Percentiles rank a stretch among this genome's conserved stretches.
Conservation (phyloP, 2,888 invertebrate genomes). For the Thalpophila matura region DNA sequence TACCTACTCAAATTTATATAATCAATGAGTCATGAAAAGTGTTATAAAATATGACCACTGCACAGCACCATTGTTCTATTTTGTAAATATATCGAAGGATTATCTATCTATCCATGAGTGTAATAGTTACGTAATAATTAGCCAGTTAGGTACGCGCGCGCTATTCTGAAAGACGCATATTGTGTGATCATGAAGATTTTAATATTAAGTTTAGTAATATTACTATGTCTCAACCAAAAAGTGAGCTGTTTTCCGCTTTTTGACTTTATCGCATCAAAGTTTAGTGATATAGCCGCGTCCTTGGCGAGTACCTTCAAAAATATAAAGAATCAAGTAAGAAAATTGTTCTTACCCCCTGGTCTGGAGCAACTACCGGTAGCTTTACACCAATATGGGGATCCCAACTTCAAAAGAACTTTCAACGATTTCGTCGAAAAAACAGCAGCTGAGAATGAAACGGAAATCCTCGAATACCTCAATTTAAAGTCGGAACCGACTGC, state of each 20-base stretch:
- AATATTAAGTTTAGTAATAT: slow-evolving; percentile 39
- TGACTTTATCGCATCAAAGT: slow-evolving; percentile 59
- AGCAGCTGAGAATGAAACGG: slow-evolving; percentile 53
- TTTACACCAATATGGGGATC: background rate
- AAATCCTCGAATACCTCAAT: slow-evolving; percentile 57
- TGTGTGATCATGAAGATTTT: slow-evolving; percentile 57
- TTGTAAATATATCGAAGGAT: slow-evolving; percentile 46
- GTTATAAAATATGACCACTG: slow-evolving; percentile 43
- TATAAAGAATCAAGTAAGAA: slow-evolving; percentile 57
- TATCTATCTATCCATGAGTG: slow-evolving; percentile 15
- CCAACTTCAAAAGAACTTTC: slow-evolving; percentile 57
- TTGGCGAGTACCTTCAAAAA: slow-evolving; percentile 58
- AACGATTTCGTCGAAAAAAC: slow-evolving; percentile 64
- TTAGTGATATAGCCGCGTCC: slow-evolving; percentile 60
- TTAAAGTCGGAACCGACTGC: slow-evolving; percentile 68
- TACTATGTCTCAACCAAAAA: slow-evolving; percentile 56
- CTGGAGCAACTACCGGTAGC: background rate
- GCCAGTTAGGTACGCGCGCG: slow-evolving; percentile 46
- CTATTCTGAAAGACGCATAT: slow-evolving; percentile 18
- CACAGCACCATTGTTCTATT: slow-evolving; percentile 52
- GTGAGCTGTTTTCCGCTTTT: slow-evolving; percentile 63
- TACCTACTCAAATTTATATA: slow-evolving; percentile 24
- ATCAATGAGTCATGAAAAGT: slow-evolving; percentile 44
- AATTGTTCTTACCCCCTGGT: slow-evolving; percentile 34
- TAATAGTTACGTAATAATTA: slow-evolving; percentile 30